phyloP scores from a whole-genome alignment of 2,113 vertebrate species.

The Sphaerodactylus townsendi region DNA sequence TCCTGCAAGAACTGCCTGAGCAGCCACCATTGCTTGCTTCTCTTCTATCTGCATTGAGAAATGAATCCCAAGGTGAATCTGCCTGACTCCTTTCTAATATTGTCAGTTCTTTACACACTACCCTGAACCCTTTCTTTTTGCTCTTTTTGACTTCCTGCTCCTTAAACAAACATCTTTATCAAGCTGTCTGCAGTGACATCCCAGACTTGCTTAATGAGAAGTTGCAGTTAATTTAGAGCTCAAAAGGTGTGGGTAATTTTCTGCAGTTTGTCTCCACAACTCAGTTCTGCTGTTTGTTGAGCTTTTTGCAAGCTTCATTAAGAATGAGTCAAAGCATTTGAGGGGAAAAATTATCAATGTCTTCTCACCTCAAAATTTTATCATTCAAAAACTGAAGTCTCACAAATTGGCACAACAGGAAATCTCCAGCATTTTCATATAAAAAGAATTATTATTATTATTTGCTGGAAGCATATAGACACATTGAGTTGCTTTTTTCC shows the following conservation, averaged over 20 bases:
- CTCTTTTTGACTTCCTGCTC: neutral
- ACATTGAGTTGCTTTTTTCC: too few relatives aligned
- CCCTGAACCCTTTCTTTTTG: neutral
- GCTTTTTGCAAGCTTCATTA: constrained; percentile 4
- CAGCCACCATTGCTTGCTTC: neutral
- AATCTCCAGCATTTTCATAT: neutral
- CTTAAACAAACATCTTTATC: neutral
- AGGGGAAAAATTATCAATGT: neutral
- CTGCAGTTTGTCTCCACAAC: neutral
- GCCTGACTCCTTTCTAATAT: neutral
- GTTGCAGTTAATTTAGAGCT: constrained; percentile 7
- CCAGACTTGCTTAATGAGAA: neutral
- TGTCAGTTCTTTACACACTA: neutral
- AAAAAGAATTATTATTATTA: too few relatives aligned
- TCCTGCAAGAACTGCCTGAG: neutral
- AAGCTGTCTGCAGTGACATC: neutral
- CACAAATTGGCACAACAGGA: neutral
- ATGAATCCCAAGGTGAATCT: neutral
- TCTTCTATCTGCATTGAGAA: neutral
- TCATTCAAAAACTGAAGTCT: neutral
- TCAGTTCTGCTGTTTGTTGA: neutral
- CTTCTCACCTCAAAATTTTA: neutral
- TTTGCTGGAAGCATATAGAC: neutral
- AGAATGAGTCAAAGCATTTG: constrained; percentile 13
- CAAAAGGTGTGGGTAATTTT: constrained; percentile 18